phyloP scores from a whole-genome alignment of 2,888 invertebrate genomes.

The Cryptophagus acutangulus region DNA sequence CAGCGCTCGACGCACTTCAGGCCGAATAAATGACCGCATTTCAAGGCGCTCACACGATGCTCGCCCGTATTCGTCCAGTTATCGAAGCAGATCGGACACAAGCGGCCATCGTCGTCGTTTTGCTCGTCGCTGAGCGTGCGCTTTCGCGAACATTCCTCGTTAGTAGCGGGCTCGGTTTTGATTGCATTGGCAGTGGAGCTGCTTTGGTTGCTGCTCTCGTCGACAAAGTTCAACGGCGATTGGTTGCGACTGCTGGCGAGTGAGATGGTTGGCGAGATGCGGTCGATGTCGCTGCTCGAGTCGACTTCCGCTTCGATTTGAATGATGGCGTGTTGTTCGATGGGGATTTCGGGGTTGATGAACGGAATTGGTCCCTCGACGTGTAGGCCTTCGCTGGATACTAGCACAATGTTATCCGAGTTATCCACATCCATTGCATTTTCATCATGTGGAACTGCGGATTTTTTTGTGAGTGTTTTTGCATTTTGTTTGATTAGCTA shows the following conservation, averaged over 20 bases:
- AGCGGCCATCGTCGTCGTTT: conserved; percentile 61
- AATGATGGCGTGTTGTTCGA: conserved; percentile 20
- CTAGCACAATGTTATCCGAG: conserved; percentile 14
- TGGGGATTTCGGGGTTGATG: conserved; percentile 19
- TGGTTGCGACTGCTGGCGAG: conserved; percentile 17
- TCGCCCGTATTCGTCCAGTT: conserved; percentile 80
- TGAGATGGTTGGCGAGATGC: conserved; percentile 16
- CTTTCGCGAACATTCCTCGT: conserved; percentile 18
- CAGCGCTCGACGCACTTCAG: conserved; percentile 72
- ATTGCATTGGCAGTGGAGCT: not conserved
- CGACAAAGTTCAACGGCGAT: conserved; percentile 18
- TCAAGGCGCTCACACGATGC: conserved; percentile 80
- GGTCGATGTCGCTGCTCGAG: conserved; percentile 13
- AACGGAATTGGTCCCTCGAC: conserved; percentile 22
- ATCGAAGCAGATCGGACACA: conserved; percentile 86
- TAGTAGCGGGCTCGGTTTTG: conserved; percentile 8
- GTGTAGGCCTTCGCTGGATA: conserved; percentile 17
- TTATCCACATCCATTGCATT: conserved; percentile 21
- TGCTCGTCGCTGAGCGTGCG: conserved; percentile 36
- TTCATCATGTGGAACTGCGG: conserved; percentile 15
- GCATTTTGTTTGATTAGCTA: too few species aligned
- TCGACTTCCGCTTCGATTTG: conserved; percentile 18
- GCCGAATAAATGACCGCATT: conserved; percentile 89
- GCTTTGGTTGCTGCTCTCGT: conserved; percentile 21
- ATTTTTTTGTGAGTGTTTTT: too few species aligned